A percentile compares a stretch with the other conserved stretches of the same genome.
Conservation (phyloP, 23 tunicate genomes). For the Oikopleura albicans region DNA sequence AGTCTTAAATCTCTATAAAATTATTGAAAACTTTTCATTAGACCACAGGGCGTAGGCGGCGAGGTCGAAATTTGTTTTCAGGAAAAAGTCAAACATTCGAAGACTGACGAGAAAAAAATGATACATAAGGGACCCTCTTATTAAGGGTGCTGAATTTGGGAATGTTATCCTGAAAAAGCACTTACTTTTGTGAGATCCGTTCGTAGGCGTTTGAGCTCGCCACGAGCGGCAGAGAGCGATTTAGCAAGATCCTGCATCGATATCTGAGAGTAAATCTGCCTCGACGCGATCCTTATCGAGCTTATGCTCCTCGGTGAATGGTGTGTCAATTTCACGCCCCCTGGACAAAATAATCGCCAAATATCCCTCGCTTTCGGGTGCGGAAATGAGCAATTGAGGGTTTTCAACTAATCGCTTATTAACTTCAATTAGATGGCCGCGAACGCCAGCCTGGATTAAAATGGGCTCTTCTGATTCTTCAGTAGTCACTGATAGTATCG, state of each 20-base stretch:
- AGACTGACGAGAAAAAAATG: too few relatives aligned
- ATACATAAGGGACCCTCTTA: too few relatives aligned
- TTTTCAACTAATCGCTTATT: not conserved
- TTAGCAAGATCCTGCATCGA: not conserved
- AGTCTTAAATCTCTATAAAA: too few relatives aligned
- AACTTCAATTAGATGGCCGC: not conserved
- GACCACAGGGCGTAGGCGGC: too few relatives aligned
- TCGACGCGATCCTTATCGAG: conserved; percentile 1
- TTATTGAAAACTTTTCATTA: too few relatives aligned
- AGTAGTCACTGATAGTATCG: not conserved
- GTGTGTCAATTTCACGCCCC: not conserved
- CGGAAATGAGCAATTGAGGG: not conserved
- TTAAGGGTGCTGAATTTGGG: too few relatives aligned
- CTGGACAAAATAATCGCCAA: not conserved
- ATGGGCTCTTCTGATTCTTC: conserved; percentile 8
- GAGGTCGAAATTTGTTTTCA: too few relatives aligned
- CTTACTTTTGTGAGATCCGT: not conserved
- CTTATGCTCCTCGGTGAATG: not conserved
- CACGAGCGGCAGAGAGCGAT: not conserved
- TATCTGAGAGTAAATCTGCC: not conserved
- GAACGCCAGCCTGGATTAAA: not conserved
- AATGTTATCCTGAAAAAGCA: too few relatives aligned
- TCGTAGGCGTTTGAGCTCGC: not conserved
- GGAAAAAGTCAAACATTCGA: too few relatives aligned
- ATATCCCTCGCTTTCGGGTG: not conserved